phyloP scores from a whole-genome alignment of 2,113 vertebrate genomes.

The Thryonomys swinderianus region DNA sequence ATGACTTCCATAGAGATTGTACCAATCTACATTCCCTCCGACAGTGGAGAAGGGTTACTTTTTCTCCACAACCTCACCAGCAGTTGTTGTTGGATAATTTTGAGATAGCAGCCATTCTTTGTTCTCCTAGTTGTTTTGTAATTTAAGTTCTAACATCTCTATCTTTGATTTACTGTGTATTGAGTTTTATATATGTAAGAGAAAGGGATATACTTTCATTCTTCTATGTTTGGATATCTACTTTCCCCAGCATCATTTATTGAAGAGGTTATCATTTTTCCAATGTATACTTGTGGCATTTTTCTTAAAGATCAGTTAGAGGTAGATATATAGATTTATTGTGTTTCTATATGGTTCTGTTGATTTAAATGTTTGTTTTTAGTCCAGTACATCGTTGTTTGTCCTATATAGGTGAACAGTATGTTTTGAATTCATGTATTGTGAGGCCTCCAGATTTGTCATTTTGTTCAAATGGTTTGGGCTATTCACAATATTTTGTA shows the following conservation, averaged over 20 bases:
- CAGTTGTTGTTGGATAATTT: no score
- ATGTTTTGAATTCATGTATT: background rate
- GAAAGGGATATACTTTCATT: background rate
- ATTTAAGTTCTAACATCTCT: background rate
- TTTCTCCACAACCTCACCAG: no score
- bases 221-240: background rate
- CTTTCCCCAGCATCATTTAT: background rate
- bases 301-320: background rate
- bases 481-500: background rate
- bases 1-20: no score
- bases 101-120: no score
- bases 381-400: background rate
- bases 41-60: no score
- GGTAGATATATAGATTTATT: background rate
- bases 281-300: background rate
- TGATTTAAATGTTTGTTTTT: background rate
- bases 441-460: background rate
- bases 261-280: background rate
- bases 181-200: background rate
- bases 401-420: background rate
- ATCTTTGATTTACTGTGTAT: background rate
- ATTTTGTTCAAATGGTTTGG: background rate
- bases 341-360: background rate
- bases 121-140: background rate
- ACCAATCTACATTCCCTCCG: no score